A percentile compares a stretch with the other conserved stretches of the same genome.
Evolutionary conservation across 64 coral and sea anemone genomes (phyloP).

Genomic region (Montipora cactus): DNA sequence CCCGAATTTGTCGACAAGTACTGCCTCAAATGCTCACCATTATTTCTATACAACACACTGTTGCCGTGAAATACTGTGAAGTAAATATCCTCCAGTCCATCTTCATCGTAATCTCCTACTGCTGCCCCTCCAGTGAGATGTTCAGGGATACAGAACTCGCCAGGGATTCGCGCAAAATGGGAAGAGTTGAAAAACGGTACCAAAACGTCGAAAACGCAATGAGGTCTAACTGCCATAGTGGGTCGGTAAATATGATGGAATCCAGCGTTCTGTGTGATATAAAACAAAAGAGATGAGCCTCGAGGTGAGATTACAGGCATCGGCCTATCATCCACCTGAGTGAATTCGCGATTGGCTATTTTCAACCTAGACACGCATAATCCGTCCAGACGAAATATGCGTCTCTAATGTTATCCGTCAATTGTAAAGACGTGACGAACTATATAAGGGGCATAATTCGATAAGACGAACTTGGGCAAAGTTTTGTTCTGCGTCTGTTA

Average conservation of each 20-base stretch:
- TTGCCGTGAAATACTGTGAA: constrained; percentile 79
- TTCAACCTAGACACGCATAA: too few species aligned
- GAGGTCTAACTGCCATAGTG: constrained; percentile 80
- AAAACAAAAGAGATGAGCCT: neutral
- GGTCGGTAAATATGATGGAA: constrained; percentile 78
- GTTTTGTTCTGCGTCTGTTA: too few species aligned
- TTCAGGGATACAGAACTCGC: constrained; percentile 93
- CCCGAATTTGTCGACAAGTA: neutral
- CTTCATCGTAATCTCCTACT: constrained; percentile 90
- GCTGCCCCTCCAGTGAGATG: constrained; percentile 93
- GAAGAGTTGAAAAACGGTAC: constrained; percentile 83
- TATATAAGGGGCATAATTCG: too few species aligned
- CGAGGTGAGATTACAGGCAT: too few species aligned
- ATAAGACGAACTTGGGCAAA: too few species aligned
- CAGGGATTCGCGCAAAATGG: constrained; percentile 57
- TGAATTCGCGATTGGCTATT: too few species aligned
- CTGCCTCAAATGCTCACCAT: constrained; percentile 48
- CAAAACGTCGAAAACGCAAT: constrained; percentile 86
- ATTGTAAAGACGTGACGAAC: too few species aligned
- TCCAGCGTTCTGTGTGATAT: constrained; percentile 65
- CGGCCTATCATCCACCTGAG: too few species aligned
- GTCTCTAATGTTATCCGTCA: too few species aligned
- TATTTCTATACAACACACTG: constrained; percentile 86
- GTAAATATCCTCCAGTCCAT: constrained; percentile 91
- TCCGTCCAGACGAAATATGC: too few species aligned